Evolutionary conservation across 2,888 invertebrate species (phyloP).

Genomic region (Eurytoma adleriae): DNA sequence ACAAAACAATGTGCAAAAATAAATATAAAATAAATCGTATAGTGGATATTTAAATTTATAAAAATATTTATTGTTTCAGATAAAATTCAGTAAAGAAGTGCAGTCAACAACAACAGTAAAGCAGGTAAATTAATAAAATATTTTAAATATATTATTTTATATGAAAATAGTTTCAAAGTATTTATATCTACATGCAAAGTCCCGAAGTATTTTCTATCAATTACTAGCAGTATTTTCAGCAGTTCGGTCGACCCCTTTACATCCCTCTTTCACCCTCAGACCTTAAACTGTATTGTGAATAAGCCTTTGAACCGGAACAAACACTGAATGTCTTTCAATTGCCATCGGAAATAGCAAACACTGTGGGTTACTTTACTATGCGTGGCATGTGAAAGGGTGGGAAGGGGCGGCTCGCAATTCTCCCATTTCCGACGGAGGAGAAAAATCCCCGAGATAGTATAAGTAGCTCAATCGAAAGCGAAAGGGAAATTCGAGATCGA

Average conservation of each 20-base stretch:
- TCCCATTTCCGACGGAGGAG: not conserved
- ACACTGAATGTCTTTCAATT: conserved; percentile 27
- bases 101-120: too few species aligned
- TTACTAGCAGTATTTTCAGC: not conserved
- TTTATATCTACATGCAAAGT: too few species aligned
- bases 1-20: too few species aligned
- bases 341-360: conserved; percentile 36
- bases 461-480: conserved; percentile 10
- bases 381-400: not conserved
- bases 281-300: not conserved
- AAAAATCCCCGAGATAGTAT: conserved; percentile 3
- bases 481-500: conserved; percentile 35
- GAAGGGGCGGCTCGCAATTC: not conserved
- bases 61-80: conserved; percentile 4
- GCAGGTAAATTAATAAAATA: too few species aligned
- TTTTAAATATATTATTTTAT: too few species aligned
- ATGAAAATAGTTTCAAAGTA: not conserved
- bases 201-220: not conserved
- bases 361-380: conserved; percentile 26
- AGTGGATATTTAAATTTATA: not conserved
- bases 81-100: not conserved
- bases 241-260: too few species aligned
- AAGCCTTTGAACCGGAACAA: not conserved
- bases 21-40: too few species aligned
- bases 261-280: not conserved